phyloP scores from a whole-genome alignment of 1,140 invertebrate genomes.

The Halesus radiatus region DNA sequence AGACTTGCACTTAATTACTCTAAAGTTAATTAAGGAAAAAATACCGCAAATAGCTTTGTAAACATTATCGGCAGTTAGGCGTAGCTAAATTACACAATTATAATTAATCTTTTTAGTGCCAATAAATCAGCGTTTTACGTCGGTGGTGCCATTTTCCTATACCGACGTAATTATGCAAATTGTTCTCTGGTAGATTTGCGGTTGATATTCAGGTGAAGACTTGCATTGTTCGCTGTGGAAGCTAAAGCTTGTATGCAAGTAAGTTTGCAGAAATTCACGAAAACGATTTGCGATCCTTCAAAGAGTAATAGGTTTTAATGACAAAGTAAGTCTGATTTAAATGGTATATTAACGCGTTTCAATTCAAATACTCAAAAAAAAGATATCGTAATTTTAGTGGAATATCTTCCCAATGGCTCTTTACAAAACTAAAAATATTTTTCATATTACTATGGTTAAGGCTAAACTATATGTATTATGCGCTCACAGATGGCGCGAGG shows the following conservation, averaged over 20 bases:
- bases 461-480: too few species aligned
- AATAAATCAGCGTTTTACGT: constrained; percentile 7
- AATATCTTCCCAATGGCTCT: too few species aligned
- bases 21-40: constrained; percentile 25
- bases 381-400: neutral
- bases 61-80: constrained; percentile 16
- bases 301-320: too few species aligned
- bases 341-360: too few species aligned
- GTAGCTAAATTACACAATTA: constrained; percentile 17
- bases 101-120: constrained; percentile 10
- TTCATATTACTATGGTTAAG: too few species aligned
- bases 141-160: constrained; percentile 2
- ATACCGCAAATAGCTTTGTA: neutral
- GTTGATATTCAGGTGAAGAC: constrained; percentile 13
- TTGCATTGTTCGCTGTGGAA: neutral
- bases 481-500: too few species aligned
- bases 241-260: neutral
- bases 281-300: neutral
- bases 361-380: too few species aligned
- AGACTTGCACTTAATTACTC: neutral
- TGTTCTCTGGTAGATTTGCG: constrained; percentile 3
- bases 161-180: constrained; percentile 12
- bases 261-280: neutral
- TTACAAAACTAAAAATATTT: too few species aligned
- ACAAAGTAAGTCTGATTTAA: too few species aligned